Evolutionary conservation across 2,113 vertebrate species (phyloP).

Genomic region (Sebastes schlegelii): DNA sequence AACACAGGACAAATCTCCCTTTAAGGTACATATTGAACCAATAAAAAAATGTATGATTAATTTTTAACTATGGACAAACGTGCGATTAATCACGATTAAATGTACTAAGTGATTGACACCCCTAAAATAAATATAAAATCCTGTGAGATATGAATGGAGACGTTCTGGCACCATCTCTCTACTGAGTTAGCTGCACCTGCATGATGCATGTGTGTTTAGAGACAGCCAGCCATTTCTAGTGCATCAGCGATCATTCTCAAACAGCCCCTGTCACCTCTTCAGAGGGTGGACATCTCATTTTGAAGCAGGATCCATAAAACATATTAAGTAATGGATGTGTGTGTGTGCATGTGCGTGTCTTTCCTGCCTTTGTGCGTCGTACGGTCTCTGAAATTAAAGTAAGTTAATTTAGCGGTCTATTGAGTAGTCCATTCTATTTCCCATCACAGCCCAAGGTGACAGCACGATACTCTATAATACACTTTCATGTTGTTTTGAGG

Average conservation of each 20-base stretch:
- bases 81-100: too few relatives aligned
- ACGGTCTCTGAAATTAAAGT: slow-evolving; percentile 61
- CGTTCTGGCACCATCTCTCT: too few relatives aligned
- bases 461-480: slow-evolving; percentile 56
- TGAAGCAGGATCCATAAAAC: slow-evolving; percentile 36
- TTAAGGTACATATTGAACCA: too few relatives aligned
- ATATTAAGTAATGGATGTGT: slow-evolving; percentile 30
- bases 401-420: slow-evolving; percentile 72
- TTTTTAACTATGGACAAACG: too few relatives aligned
- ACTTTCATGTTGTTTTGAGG: slow-evolving; percentile 63
- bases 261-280: slow-evolving; percentile 55
- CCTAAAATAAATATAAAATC: too few relatives aligned
- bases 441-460: slow-evolving; percentile 77
- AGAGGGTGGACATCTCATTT: slow-evolving; percentile 44
- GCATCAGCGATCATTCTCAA: slow-evolving; percentile 22
- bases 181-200: not conserved
- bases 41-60: too few relatives aligned
- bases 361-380: slow-evolving; percentile 19
- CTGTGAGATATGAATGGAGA: too few relatives aligned
- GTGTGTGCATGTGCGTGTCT: not conserved
- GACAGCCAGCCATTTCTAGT: slow-evolving; percentile 10
- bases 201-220: slow-evolving; percentile 35
- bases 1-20: too few relatives aligned
- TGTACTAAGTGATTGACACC: too few relatives aligned
- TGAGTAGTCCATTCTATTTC: slow-evolving; percentile 70